Conservation (phyloP, 2,113 vertebrate genomes). For the Barbus barbus region DNA sequence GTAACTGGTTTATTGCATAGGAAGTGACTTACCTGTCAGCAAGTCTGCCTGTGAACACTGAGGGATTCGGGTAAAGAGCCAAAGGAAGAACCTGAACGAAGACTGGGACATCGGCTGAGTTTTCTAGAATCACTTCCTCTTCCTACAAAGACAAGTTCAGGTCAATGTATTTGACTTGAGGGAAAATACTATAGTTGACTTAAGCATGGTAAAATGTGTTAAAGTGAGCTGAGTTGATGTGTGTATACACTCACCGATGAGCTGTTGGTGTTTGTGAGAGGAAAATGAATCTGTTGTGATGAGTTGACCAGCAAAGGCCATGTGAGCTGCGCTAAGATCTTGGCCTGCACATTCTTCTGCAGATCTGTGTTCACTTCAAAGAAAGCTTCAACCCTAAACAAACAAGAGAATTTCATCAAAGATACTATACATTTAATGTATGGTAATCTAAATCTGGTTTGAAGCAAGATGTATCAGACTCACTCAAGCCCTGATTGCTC, state of each 20-base stretch:
- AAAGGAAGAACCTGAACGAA: constrained; percentile 89
- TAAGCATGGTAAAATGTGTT: background rate
- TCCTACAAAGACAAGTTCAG: constrained; percentile 74
- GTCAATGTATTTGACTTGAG: background rate
- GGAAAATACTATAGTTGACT: background rate
- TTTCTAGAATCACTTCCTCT: constrained; percentile 90
- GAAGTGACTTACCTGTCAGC: constrained; percentile 80
- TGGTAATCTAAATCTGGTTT: background rate
- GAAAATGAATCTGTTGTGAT: constrained; percentile 82
- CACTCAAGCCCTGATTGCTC: constrained; percentile 83
- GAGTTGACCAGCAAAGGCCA: constrained; percentile 92
- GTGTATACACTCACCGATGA: constrained; percentile 87
- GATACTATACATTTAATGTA: background rate
- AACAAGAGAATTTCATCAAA: constrained; percentile 23
- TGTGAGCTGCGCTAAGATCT: constrained; percentile 85
- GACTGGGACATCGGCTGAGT: constrained; percentile 89
- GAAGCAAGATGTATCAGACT: constrained; percentile 49
- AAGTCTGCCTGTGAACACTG: constrained; percentile 84
- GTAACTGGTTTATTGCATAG: background rate
- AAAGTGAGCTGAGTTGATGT: background rate
- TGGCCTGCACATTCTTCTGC: constrained; percentile 89
- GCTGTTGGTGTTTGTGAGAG: constrained; percentile 93
- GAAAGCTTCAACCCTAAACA: constrained; percentile 79
- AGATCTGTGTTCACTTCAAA: constrained; percentile 98
- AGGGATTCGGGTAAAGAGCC: constrained; percentile 88